These are phyloP conservation scores for Hylaea fasciaria DNA, from an alignment of 2,888 invertebrate genomes.

Conservation along the genomic window DNA sequence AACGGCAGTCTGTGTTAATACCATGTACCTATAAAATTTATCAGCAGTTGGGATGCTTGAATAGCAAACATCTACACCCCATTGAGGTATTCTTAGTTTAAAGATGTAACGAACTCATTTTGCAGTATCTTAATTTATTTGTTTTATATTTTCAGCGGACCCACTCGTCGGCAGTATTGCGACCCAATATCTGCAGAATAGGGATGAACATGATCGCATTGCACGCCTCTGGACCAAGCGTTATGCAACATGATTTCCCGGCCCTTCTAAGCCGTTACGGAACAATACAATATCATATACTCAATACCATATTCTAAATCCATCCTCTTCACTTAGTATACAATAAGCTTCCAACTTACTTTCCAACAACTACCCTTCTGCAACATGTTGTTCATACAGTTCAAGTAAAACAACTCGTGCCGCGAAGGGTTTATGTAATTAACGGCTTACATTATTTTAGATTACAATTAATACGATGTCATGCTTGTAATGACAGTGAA, in stretches of 20 bases:
- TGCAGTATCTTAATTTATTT: too few species aligned
- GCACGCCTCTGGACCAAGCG: constrained; percentile 99
- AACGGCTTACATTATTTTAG: constrained; percentile 68
- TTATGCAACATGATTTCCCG: constrained; percentile 93
- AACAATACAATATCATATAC: constrained; percentile 72
- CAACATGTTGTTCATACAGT: constrained; percentile 45
- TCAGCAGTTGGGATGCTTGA: too few species aligned
- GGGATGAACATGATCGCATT: constrained; percentile 98
- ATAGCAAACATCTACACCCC: too few species aligned
- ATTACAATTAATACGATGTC: constrained; percentile 77
- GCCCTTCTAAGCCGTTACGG: constrained; percentile 56
- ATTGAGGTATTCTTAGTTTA: too few species aligned
- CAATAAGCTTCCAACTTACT: constrained; percentile 55
- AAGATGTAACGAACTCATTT: too few species aligned
- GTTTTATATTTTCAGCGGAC: constrained; percentile 89
- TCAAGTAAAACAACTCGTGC: constrained; percentile 31
- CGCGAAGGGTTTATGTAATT: constrained; percentile 53
- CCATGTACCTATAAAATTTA: too few species aligned
- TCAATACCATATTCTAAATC: constrained; percentile 73
- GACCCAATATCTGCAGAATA: constrained; percentile 98
- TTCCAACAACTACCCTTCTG: constrained; percentile 46
- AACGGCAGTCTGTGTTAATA: too few species aligned
- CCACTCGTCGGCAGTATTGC: constrained; percentile 99
- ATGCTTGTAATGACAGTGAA: constrained; percentile 64
- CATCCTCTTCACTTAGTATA: constrained; percentile 72